A percentile compares a stretch with the other conserved stretches of the same genome.
Conservation (phyloP, 92 coral and sea anemone genomes). For the Ricordea florida region DNA sequence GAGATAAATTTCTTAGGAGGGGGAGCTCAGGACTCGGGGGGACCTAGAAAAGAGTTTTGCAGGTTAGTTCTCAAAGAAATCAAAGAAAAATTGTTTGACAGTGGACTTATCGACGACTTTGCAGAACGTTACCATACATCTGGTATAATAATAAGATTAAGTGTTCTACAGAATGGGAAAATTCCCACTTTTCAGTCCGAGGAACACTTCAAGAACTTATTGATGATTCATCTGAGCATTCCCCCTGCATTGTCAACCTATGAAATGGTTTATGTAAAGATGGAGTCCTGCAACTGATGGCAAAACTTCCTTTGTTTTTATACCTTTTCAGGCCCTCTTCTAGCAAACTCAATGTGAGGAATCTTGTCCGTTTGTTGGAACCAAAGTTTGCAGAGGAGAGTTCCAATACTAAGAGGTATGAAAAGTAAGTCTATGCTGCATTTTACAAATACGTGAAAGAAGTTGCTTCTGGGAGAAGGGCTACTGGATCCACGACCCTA, state of each 20-base stretch:
- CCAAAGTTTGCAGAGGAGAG: constrained; percentile 31
- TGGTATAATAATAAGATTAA: constrained; percentile 37
- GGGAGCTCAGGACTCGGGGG: constrained; percentile 24
- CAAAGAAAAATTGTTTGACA: constrained; percentile 56
- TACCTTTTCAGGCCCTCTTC: constrained; percentile 37
- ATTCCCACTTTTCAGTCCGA: constrained; percentile 31
- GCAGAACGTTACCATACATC: constrained; percentile 33
- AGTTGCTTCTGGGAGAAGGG: constrained; percentile 20
- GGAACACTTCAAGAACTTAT: constrained; percentile 33
- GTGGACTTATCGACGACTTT: constrained; percentile 41
- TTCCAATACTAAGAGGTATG: neutral
- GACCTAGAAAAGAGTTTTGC: constrained; percentile 30
- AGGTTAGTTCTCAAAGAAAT: constrained; percentile 42
- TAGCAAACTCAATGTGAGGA: neutral
- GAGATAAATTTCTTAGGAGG: constrained; percentile 51
- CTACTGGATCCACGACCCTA: neutral
- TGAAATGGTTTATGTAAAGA: constrained; percentile 22
- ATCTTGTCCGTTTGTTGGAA: neutral
- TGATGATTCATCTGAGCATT: constrained; percentile 8
- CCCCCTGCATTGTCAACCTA: constrained; percentile 43
- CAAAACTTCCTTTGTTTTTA: constrained; percentile 31
- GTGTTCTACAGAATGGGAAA: constrained; percentile 29
- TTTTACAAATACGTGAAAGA: constrained; percentile 5
- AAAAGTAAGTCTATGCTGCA: constrained; percentile 17
- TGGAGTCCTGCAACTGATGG: constrained; percentile 44